phyloP scores from a whole-genome alignment of 2,113 vertebrate species.

The Planiliza haematocheilus region DNA sequence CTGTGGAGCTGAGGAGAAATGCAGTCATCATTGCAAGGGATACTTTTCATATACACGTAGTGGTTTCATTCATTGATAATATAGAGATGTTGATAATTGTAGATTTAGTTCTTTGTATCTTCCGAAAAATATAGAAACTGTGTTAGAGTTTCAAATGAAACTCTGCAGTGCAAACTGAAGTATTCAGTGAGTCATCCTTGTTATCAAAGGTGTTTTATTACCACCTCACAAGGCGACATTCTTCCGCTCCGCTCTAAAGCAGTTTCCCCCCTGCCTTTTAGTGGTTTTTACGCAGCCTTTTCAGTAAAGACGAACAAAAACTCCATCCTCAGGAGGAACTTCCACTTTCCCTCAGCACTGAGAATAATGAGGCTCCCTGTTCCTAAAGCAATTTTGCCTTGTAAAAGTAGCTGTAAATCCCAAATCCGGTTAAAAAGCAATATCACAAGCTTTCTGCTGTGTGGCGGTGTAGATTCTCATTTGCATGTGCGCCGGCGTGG shows the following conservation, averaged over 20 bases:
- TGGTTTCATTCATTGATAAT: background rate
- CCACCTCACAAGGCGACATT: constrained; percentile 10
- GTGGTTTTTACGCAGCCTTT: constrained; percentile 16
- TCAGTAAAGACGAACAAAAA: constrained; percentile 34
- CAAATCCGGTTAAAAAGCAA: constrained; percentile 24
- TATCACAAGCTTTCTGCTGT: constrained; percentile 18
- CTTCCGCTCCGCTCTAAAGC: constrained; percentile 11
- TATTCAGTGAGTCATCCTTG: constrained; percentile 1
- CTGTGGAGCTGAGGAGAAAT: background rate
- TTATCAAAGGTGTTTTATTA: constrained; percentile 29
- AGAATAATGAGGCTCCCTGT: constrained; percentile 27
- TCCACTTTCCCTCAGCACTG: constrained; percentile 16
- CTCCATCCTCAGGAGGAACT: constrained; percentile 13
- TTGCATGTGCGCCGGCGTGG: constrained; percentile 10
- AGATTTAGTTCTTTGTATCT: no score
- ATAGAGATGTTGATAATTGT: background rate
- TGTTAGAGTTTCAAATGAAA: no score
- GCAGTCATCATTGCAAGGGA: background rate
- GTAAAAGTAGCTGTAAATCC: constrained; percentile 32
- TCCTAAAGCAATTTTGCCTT: constrained; percentile 24
- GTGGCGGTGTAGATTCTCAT: constrained; percentile 11
- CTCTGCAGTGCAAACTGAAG: no score
- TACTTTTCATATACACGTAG: background rate
- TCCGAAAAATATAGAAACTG: background rate
- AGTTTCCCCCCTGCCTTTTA: constrained; percentile 18